Evolutionary conservation across 2,797 vertebrate genomes (phyloP), one percentile per base, ranked within the genome.

Genomic region (Danio kyathit): DNA sequence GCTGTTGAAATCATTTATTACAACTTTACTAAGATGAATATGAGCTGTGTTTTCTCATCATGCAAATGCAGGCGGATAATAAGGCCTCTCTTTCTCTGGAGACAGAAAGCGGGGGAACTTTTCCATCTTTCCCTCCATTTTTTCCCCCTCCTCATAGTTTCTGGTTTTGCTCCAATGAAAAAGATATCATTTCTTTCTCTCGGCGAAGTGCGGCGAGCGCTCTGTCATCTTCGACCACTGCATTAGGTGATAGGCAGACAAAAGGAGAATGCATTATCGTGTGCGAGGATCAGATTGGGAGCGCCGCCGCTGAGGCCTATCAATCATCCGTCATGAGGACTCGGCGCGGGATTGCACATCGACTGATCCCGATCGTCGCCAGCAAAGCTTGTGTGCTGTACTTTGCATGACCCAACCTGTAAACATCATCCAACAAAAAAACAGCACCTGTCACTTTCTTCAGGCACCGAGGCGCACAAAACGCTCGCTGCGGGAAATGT

Each of bases 1-100:
- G 88, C 92, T 90, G 90, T 90, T 93, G 92, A 93, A 95, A 93
- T 90, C 93, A 93, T 95, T 95, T 93, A 95, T 95, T 96, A 95
- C 88, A 91, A 93, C 92, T 94, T 93, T 87, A 90, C 87, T 89
- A 91, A 87, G 89, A 95, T 90, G 89, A 93, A 91, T 86, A 89
- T 89, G 79, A 87, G 90, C 94, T 93, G 93, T 95, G 93, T 92
- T 94, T 92, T 95, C 94, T 94, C 92, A 91, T 91, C 89, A 94
- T 94, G 92, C 90, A 87, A 83, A 89, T 92, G 91, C 88, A 90
- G 89, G 76, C 80, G 90, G 91, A 92, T 93, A 95, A 94, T 89
- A 92, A 93, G 92, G 79, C 93, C 94, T 94, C 92, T 92, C 93
- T 94, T 92, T 93, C 93, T 91, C 92, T 90, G 91, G 92, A 93